phyloP scores from a whole-genome alignment of 2,113 vertebrate genomes.

The Tachysurus vachellii region DNA sequence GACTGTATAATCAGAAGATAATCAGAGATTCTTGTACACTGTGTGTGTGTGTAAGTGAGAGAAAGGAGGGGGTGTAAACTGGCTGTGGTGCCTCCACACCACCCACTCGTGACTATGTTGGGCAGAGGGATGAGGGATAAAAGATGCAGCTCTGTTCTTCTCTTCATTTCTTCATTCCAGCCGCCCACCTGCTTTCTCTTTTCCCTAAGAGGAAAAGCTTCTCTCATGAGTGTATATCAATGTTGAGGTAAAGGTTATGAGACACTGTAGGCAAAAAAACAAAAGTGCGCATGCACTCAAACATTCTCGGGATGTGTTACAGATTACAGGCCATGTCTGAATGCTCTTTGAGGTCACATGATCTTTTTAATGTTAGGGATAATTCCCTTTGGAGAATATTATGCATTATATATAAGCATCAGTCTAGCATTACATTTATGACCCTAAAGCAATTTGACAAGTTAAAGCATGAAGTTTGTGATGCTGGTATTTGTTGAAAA shows the following conservation, averaged over 20 bases:
- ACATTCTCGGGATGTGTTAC: background rate
- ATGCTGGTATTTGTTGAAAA: background rate
- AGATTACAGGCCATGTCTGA: background rate
- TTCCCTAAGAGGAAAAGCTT: conserved; percentile 39
- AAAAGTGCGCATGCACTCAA: conserved; percentile 2
- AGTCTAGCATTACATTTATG: background rate
- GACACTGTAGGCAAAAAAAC: conserved; percentile 19
- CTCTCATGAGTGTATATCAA: background rate
- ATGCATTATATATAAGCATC: background rate
- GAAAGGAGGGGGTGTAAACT: conserved; percentile 31
- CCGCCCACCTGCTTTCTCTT: conserved; percentile 42
- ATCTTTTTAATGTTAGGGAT: background rate
- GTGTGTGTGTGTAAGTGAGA: conserved; percentile 11
- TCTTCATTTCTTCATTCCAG: conserved; percentile 43
- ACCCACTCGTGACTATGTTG: conserved; percentile 48
- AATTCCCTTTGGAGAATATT: background rate
- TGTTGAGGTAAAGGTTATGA: conserved; percentile 30
- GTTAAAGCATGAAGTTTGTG: background rate
- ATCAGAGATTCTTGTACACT: conserved; percentile 24
- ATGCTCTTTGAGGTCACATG: background rate
- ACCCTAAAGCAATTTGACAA: background rate
- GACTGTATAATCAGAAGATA: conserved; percentile 23
- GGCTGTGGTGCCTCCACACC: conserved; percentile 48
- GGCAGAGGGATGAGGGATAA: conserved; percentile 40
- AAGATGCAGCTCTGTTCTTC: conserved; percentile 43